Evolutionary conservation across 2,888 invertebrate species (phyloP), one percentile per base, ranked within the genome.

Genomic region (Strigamia crassipes): DNA sequence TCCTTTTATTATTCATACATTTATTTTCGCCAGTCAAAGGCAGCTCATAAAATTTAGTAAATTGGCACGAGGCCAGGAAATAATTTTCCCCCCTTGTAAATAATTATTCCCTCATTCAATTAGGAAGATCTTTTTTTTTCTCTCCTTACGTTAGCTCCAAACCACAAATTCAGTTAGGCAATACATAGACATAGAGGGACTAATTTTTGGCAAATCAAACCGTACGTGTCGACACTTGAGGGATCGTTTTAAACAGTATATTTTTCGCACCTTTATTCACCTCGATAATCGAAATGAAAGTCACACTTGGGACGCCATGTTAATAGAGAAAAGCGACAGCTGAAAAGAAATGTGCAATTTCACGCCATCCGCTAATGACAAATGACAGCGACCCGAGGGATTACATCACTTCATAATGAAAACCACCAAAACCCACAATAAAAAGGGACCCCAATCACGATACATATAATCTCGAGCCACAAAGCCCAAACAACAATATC

Each of bases 1-100:
- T n/a, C n/a, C 18, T 56, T 56, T 56, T 56, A 56, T 56, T 56
- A 56, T 56, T 56, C 56, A 56, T 56, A 56, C 56, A 9, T 56
- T 56, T 56, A n/a, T 56, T 56, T 56, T 56, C 21, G 4, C 56
- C 21, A 18, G n/a, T 56, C 15, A 46, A 46, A 46, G n/a, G 46
- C 46, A 46, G n/a, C 56, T 56, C 56, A 56, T 56, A 56, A 56
- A 15, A 56, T 56, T 56, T 56, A 12, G 18, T n/a, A 56, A 56
- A 56, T 18, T 56, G 56, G 56, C 56, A 56, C 18, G 18, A n/a
- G 3, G 56, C 56, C 56, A 56, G 56, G 9, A 56, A 56, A 56
- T 56, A 9, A 18, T 56, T 56, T 56, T 56, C 15, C 18, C 46
- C 15, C n/a, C 18, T 56, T n/a, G 56, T 56, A 56, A 56, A 56